Evolutionary conservation across 2,888 invertebrate species (phyloP).

Genomic region (Odontomyia ornata): DNA sequence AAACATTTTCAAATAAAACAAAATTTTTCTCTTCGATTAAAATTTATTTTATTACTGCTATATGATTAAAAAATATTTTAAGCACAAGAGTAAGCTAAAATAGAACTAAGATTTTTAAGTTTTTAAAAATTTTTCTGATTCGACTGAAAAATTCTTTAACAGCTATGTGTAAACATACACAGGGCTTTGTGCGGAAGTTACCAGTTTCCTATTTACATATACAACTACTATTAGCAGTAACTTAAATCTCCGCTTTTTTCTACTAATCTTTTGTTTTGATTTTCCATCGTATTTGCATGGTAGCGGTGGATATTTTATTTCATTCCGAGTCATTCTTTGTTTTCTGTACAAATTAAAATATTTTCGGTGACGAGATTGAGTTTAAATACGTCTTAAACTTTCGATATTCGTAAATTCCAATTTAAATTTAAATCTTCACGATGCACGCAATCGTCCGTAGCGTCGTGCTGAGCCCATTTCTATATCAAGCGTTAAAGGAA

Average conservation of each 20-base stretch:
- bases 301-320: constrained; percentile 11
- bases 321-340: not conserved
- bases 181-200: constrained; percentile 41
- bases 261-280: too few species aligned
- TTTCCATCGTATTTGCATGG: not conserved
- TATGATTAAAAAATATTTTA: constrained; percentile 50
- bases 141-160: not conserved
- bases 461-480: too few species aligned
- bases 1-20: not conserved
- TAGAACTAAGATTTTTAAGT: constrained; percentile 17
- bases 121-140: constrained; percentile 17
- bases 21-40: constrained; percentile 5
- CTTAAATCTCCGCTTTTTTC: constrained; percentile 33
- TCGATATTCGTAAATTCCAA: too few species aligned
- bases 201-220: constrained; percentile 38
- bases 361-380: too few species aligned
- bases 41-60: constrained; percentile 48
- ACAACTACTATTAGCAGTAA: constrained; percentile 41
- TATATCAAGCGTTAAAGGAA: too few species aligned
- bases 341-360: not conserved
- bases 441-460: too few species aligned
- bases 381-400: too few species aligned
- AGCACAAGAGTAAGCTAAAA: constrained; percentile 49
- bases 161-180: not conserved
- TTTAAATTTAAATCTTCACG: too few species aligned